Evolutionary conservation across 2,888 invertebrate genomes (phyloP).

Genomic region (Diarsia dahlii): DNA sequence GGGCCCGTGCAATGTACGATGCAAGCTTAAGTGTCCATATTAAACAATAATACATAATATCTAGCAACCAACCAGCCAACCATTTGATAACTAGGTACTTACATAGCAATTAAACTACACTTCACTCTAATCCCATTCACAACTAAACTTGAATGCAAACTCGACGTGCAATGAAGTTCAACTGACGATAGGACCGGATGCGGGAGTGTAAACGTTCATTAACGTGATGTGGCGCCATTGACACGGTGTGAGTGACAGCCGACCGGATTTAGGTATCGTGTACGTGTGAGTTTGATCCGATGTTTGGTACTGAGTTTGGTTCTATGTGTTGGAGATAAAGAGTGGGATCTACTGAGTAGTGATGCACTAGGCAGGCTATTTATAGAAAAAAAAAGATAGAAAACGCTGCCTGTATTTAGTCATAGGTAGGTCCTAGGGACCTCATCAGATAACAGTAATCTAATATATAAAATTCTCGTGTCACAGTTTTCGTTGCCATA

Average conservation of each 20-base stretch:
- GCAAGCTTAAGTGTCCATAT: no score
- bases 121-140: slow-evolving; percentile 5
- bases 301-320: neutral
- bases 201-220: slow-evolving; percentile 52
- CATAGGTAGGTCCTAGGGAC: no score
- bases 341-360: neutral
- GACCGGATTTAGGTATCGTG: slow-evolving; percentile 16
- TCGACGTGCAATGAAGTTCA: slow-evolving; percentile 40
- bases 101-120: neutral
- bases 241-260: slow-evolving; percentile 24
- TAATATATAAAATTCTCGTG: no score
- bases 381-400: neutral
- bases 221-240: slow-evolving; percentile 32
- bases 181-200: slow-evolving; percentile 32
- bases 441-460: no score
- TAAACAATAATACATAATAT: no score
- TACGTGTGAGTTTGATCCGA: slow-evolving; percentile 10
- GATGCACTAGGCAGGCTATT: neutral
- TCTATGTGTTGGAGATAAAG: neutral
- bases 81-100: neutral
- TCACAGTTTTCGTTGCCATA: no score
- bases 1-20: no score
- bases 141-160: slow-evolving; percentile 46
- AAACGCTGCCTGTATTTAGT: neutral
- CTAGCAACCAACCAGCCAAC: neutral